phyloP scores from a whole-genome alignment of 37 sponge, comb jelly and placozoan genomes.

The Chondrosia reniformis region DNA sequence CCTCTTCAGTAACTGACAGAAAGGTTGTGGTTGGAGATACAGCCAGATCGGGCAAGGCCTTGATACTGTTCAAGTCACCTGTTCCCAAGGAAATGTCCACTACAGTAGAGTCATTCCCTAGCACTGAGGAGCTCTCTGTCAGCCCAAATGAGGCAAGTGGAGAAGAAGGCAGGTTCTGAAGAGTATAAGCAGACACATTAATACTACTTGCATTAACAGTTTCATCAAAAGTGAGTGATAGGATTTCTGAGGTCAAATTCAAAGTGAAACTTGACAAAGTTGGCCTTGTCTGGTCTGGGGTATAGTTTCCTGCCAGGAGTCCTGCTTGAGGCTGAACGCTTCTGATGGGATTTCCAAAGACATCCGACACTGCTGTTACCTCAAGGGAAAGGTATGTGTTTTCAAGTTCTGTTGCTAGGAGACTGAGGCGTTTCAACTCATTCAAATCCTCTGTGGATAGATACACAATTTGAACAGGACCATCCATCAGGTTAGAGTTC shows the following conservation, averaged over 20 bases:
- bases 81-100: conserved; percentile 55
- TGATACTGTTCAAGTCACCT: conserved; percentile 70
- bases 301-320: conserved; percentile 21
- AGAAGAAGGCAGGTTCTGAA: no score
- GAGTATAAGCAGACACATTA: conserved; percentile 33
- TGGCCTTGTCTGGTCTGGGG: conserved; percentile 47
- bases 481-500: conserved; percentile 35
- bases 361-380: conserved; percentile 39
- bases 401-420: conserved; percentile 37
- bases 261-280: conserved; percentile 36
- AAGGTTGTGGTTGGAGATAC: conserved; percentile 38
- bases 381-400: conserved; percentile 51
- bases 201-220: conserved; percentile 72
- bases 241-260: conserved; percentile 56
- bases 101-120: conserved; percentile 61
- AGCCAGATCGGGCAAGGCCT: conserved; percentile 58
- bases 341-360: conserved; percentile 60
- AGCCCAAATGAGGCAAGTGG: no score
- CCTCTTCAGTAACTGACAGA: conserved; percentile 23
- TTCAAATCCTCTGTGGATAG: conserved; percentile 61
- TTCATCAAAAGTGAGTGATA: conserved; percentile 66
- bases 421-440: conserved; percentile 64
- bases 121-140: conserved; percentile 33
- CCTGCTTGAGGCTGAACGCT: neutral
- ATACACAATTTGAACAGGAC: conserved; percentile 34